These are phyloP conservation scores for Dreissena rostriformis DNA, from an alignment of 1,140 invertebrate species.

Conservation along the genomic window DNA sequence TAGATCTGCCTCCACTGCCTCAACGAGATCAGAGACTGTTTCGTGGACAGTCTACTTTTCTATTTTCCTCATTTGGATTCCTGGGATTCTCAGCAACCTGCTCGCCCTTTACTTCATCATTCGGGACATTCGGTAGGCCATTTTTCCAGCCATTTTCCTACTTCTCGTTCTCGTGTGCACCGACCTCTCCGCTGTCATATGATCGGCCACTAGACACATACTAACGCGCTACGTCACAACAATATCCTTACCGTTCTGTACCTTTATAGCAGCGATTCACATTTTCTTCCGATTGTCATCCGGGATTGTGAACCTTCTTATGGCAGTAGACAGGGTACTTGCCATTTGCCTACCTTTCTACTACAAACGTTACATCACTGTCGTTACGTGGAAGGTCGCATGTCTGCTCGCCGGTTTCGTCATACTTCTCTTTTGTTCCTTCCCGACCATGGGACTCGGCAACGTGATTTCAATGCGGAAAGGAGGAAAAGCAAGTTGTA, in stretches of 20 bases:
- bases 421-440: neutral
- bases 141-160: constrained; percentile 47
- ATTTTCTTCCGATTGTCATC: constrained; percentile 15
- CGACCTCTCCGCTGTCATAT: constrained; percentile 12
- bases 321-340: constrained; percentile 31
- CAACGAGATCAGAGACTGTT: neutral
- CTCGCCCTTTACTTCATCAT: constrained; percentile 38
- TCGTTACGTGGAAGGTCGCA: constrained; percentile 22
- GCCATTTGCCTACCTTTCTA: constrained; percentile 34
- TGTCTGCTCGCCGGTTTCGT: constrained; percentile 4
- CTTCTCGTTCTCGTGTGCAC: constrained; percentile 33
- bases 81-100: constrained; percentile 42
- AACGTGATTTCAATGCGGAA: neutral
- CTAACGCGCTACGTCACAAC: neutral
- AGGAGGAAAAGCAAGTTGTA: neutral
- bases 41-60: constrained; percentile 23
- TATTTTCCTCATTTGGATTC: constrained; percentile 17
- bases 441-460: constrained; percentile 24
- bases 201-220: neutral
- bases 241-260: neutral
- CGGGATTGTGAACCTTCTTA: constrained; percentile 31
- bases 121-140: constrained; percentile 40
- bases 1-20: too few species aligned
- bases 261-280: constrained; percentile 1
- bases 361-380: constrained; percentile 15